Evolutionary conservation across 2,888 invertebrate genomes (phyloP), one percentile per base, ranked within the genome.

Genomic region (Parnassius glacialis): DNA sequence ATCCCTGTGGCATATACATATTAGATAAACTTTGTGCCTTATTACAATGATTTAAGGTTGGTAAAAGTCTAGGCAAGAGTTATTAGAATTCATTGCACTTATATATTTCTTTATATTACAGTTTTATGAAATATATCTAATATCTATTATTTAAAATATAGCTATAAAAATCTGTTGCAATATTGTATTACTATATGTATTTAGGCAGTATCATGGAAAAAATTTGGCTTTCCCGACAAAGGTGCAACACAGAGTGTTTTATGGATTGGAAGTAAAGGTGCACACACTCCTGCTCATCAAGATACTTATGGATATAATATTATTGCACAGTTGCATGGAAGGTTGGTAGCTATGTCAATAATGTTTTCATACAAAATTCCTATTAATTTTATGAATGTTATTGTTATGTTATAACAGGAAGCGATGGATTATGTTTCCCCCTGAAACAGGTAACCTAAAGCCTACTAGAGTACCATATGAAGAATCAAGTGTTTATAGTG

Each of bases 291-390:
- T 2, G 97, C 97, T 66, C 99, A 99, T 83, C 95, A 95, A 78
- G 99, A 99, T 81, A 96, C 97, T 0, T 99, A 98, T 85, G 98
- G 98, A 0, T 96, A 95, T 72, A 99, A 99, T 87, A 93, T 99
- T 74, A 95, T 99, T 10, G 95, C 95, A 57, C 99, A 99, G 88
- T 87, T 97, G 57, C 93, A 93, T 87, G 98, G 98, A 77, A 95
- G 93, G 97, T 97, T 67, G 75, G 84, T 61, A 52, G 61, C 47
- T 25, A 10, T 43, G 11, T 43, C 62, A 57, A 41, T 62, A 52
- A 59, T 9, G 41, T 43, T 11, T 43, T 43, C 2, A 2, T 43
- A 43, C 9, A 11, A 11, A 43, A 11, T 43, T 11, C 11, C 3
- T 43, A 11, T 43, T 43, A 45, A 45, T 45, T 12, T 57, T n/a